phyloP scores from a whole-genome alignment of 2,113 vertebrate genomes.

The Nesoenas mayeri region DNA sequence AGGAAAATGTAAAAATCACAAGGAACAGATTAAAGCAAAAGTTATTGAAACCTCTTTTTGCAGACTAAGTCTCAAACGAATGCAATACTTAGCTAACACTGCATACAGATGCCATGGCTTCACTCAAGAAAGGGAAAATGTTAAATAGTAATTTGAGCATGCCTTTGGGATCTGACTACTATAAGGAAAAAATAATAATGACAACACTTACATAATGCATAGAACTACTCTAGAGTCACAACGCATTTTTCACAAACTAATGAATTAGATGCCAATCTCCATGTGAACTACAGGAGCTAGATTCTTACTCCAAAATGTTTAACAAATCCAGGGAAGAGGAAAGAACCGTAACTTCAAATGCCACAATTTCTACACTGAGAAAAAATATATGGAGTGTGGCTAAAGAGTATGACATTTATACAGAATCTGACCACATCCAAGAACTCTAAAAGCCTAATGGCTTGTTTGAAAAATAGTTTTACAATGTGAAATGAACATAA shows the following conservation, averaged over 20 bases:
- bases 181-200: neutral
- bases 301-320: neutral
- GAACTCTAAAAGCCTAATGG: neutral
- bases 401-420: neutral
- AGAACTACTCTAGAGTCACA: neutral
- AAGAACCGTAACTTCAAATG: neutral
- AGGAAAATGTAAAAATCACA: neutral
- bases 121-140: neutral
- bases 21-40: neutral
- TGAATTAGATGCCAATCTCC: neutral
- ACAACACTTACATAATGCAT: neutral
- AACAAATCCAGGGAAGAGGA: neutral
- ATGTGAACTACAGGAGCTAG: neutral
- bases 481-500: neutral
- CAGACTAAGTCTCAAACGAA: neutral
- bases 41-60: neutral
- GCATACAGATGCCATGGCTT: neutral
- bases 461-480: conserved; percentile 18
- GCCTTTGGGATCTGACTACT: neutral
- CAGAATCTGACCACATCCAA: neutral
- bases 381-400: neutral
- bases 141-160: neutral
- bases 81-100: neutral
- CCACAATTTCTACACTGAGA: neutral
- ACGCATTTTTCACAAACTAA: neutral